A percentile compares a stretch with the other conserved stretches of the same genome.
These are phyloP conservation scores for Chrysochloris asiatica DNA, from an alignment of 2,113 vertebrate species.

Conservation along the genomic window DNA sequence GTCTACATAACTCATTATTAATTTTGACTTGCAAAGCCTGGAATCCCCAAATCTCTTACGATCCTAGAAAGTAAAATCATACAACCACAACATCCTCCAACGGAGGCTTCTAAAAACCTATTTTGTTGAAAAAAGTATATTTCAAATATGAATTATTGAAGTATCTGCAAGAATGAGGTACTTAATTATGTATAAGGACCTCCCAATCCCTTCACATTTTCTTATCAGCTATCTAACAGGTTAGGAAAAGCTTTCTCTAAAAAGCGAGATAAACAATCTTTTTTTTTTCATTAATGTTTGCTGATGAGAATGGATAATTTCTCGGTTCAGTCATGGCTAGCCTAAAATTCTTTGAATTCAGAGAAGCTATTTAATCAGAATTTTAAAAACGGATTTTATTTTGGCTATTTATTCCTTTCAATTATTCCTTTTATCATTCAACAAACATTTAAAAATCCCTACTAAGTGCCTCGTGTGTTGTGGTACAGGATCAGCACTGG, in stretches of 20 bases:
- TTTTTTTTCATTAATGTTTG: slow-evolving; percentile 71
- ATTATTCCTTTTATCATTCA: slow-evolving; percentile 53
- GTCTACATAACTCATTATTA: slow-evolving; percentile 33
- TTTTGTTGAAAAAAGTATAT: slow-evolving; percentile 79
- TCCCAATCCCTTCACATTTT: slow-evolving; percentile 76
- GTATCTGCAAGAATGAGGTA: slow-evolving; percentile 76
- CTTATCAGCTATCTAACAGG: slow-evolving; percentile 72
- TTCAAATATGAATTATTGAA: slow-evolving; percentile 81
- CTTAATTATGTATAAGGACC: slow-evolving; percentile 80
- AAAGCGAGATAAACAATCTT: slow-evolving; percentile 77
- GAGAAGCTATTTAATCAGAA: slow-evolving; percentile 53
- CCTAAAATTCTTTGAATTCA: slow-evolving; percentile 64
- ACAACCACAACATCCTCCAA: slow-evolving; percentile 46
- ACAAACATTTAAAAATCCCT: slow-evolving; percentile 54
- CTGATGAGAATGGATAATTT: slow-evolving; percentile 71
- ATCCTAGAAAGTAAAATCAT: slow-evolving; percentile 38
- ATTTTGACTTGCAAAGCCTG: slow-evolving; percentile 39
- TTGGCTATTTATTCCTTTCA: slow-evolving; percentile 51
- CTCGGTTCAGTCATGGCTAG: slow-evolving; percentile 48
- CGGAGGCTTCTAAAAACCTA: slow-evolving; percentile 63
- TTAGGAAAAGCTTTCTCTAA: slow-evolving; percentile 71
- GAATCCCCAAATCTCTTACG: slow-evolving; percentile 30
- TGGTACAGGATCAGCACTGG: too few species aligned
- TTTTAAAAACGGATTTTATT: slow-evolving; percentile 60
- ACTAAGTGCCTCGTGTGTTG: too few species aligned